Base-by-base conservation (phyloP, 2,888 invertebrate species). In the Anthrax anthrax region DNA sequence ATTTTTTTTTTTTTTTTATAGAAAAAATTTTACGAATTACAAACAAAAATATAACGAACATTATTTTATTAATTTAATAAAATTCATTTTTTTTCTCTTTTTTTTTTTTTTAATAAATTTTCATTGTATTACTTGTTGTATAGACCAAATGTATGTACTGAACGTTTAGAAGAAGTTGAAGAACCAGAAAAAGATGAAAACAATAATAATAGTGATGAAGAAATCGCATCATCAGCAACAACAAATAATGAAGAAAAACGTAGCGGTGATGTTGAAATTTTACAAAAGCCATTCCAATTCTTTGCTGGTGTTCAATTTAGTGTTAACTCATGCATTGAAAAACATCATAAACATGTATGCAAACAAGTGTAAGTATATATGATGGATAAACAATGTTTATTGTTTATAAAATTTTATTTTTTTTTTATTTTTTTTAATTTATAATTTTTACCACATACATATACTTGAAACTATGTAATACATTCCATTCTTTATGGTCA, bases 71-170 rank as follows among this genome's bases (percentile, higher is more conserved):
- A n/a, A n/a, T n/a, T n/a, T n/a, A n/a, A n/a, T n/a, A n/a, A n/a
- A n/a, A n/a, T n/a, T n/a, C n/a, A n/a, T n/a, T n/a, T n/a, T n/a
- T n/a, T n/a, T n/a, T n/a, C n/a, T n/a, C n/a, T 23, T 23, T 23
- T 39, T 32, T 16, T 36, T 36, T n/a, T 2, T 36, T 2, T 36
- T 16, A 2, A 16, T n/a, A n/a, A n/a, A n/a, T n/a, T n/a, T n/a
- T n/a, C n/a, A n/a, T n/a, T n/a, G n/a, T n/a, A n/a, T n/a, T n/a
- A n/a, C n/a, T n/a, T 16, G n/a, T 36, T 36, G 62, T 64, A 18
- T 58, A 77, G 79, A 34, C 70, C 74, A 41, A 78, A 80, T 58
- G 77, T 80, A 18, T 80, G 80, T 58, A 72, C 76, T 37, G 77
- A 78, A 55, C 72, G 76, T 40, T 72, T 70, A 51, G 71, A 72